phyloP scores from a whole-genome alignment of 2,888 invertebrate genomes.

The Epistrophella euchroma region DNA sequence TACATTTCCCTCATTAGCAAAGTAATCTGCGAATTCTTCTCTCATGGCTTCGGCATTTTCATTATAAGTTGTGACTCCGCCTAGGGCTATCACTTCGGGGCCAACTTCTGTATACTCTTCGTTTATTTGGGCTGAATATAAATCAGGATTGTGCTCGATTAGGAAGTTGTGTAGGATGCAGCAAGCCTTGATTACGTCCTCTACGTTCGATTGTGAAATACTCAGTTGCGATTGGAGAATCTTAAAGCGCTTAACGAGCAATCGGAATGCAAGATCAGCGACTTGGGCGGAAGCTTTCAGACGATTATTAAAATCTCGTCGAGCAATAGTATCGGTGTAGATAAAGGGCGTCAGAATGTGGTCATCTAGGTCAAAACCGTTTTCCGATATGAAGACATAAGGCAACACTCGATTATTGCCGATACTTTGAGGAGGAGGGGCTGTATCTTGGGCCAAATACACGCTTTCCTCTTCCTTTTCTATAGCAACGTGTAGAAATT shows the following conservation, averaged over 20 bases:
- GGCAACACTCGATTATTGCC: conserved; percentile 68
- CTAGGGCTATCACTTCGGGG: conserved; percentile 34
- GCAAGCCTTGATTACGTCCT: conserved; percentile 63
- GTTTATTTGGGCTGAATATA: conserved; percentile 28
- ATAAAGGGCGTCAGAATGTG: conserved; percentile 73
- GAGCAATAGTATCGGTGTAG: conserved; percentile 41
- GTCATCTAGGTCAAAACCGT: conserved; percentile 66
- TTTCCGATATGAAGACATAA: conserved; percentile 72
- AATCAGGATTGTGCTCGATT: conserved; percentile 56
- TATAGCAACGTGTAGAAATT: conserved; percentile 74
- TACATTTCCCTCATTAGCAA: conserved; percentile 57
- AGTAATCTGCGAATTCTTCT: conserved; percentile 64
- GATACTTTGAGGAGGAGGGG: conserved; percentile 62
- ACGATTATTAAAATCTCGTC: conserved; percentile 49
- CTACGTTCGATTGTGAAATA: conserved; percentile 47
- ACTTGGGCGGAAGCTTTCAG: conserved; percentile 44
- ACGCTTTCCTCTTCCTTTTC: conserved; percentile 58
- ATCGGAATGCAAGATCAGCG: conserved; percentile 61
- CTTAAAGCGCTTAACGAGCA: conserved; percentile 56
- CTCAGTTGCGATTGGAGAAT: conserved; percentile 44
- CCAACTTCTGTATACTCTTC: neutral
- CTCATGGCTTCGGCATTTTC: conserved; percentile 56
- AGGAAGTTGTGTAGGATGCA: conserved; percentile 71
- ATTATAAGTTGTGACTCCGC: conserved; percentile 20
- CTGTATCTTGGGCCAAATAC: conserved; percentile 54